Conservation (phyloP, 2,888 invertebrate species). For the Ornithoptera priamus region DNA sequence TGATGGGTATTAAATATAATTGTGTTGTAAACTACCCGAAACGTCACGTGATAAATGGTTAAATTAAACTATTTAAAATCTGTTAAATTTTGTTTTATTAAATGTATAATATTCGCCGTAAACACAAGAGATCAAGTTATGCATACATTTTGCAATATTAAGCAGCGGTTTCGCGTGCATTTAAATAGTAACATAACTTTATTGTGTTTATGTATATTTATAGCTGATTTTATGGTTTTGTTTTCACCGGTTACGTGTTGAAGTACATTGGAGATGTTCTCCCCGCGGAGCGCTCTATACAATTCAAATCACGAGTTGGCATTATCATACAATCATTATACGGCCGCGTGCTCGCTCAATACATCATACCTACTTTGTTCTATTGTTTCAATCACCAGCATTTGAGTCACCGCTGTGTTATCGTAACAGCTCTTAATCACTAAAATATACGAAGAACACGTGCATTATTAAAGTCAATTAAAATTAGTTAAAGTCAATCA, state of each 20-base stretch:
- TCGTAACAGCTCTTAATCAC: conserved; percentile 21
- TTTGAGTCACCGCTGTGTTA: conserved; percentile 27
- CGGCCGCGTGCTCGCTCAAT: conserved; percentile 56
- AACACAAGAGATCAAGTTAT: background rate
- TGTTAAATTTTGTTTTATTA: too few species aligned
- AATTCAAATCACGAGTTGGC: conserved; percentile 57
- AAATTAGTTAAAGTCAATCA: conserved; percentile 1
- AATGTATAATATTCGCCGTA: too few species aligned
- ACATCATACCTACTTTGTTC: conserved; percentile 46
- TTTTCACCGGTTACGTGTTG: conserved; percentile 32
- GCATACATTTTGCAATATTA: background rate
- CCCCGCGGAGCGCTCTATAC: conserved; percentile 53
- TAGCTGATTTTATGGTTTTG: conserved; percentile 6
- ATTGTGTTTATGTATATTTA: background rate
- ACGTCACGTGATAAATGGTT: too few species aligned
- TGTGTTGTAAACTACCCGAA: too few species aligned
- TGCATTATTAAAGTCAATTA: conserved; percentile 6
- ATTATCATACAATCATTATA: conserved; percentile 66
- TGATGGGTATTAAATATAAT: too few species aligned
- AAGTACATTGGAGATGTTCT: conserved; percentile 41
- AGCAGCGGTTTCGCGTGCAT: background rate
- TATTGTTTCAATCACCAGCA: conserved; percentile 49
- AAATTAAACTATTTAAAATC: too few species aligned
- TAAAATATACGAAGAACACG: conserved; percentile 10
- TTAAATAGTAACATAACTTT: background rate